Conservation (phyloP, 1,140 invertebrate genomes). For the Plodia interpunctella region DNA sequence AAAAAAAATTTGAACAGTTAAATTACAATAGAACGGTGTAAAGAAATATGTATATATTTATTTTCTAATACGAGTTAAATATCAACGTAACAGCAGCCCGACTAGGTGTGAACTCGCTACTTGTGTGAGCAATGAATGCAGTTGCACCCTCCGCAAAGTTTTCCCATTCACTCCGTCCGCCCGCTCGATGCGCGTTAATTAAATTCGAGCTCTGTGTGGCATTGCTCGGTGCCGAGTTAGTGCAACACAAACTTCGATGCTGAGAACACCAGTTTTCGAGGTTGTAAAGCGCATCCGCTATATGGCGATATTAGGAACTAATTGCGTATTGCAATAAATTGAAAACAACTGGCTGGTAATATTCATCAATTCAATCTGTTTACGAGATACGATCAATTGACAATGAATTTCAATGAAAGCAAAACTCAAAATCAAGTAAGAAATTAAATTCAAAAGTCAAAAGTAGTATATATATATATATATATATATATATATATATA, state of each 20-base stretch:
- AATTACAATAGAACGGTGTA: too few species aligned
- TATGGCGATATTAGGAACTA: background rate
- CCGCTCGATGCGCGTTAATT: background rate
- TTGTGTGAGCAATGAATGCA: background rate
- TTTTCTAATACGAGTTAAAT: too few species aligned
- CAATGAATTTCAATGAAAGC: too few species aligned
- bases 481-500: too few species aligned
- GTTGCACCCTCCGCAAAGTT: background rate
- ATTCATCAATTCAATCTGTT: too few species aligned
- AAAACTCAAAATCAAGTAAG: too few species aligned
- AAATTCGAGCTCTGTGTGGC: background rate
- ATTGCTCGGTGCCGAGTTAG: background rate
- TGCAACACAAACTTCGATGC: background rate
- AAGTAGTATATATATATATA: too few species aligned
- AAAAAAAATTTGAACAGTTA: too few species aligned
- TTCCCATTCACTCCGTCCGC: background rate
- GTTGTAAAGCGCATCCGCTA: background rate
- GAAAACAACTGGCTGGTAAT: too few species aligned
- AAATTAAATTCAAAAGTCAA: too few species aligned
- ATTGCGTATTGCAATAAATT: background rate
- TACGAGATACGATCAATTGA: too few species aligned
- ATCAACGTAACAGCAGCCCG: background rate
- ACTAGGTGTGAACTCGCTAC: background rate
- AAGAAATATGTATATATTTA: too few species aligned
- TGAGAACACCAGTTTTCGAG: background rate